Evolutionary conservation across 2,797 vertebrate species (phyloP).

Genomic region (Argya squamiceps): DNA sequence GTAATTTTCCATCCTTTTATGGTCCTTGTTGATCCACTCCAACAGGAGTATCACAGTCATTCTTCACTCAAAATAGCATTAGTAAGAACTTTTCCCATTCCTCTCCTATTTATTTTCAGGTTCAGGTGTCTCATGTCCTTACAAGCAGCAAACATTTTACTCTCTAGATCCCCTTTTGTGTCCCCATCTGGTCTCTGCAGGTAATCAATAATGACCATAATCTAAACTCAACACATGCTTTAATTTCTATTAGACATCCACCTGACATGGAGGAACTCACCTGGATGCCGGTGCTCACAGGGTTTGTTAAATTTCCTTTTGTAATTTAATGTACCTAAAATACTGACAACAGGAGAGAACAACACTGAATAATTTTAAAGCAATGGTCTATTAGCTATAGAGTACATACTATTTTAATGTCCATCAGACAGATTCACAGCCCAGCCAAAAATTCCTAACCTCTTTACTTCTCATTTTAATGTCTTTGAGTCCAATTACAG

Average conservation of each 20-base stretch:
- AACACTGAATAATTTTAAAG: background rate
- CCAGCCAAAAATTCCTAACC: background rate
- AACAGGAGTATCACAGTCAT: background rate
- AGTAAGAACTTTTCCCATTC: background rate
- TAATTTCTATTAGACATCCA: background rate
- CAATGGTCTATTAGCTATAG: background rate
- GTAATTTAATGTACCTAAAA: background rate
- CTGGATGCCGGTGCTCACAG: background rate
- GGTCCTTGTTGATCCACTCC: background rate
- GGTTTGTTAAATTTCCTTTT: background rate
- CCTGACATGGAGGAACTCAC: background rate
- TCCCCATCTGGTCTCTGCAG: background rate
- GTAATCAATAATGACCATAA: background rate
- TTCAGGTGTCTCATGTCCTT: background rate
- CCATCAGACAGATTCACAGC: background rate
- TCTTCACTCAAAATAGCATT: background rate
- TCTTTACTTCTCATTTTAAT: background rate
- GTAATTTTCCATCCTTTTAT: background rate
- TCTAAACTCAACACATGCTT: background rate
- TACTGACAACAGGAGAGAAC: background rate
- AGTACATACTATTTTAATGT: background rate
- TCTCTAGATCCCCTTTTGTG: background rate
- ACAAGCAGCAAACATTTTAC: background rate
- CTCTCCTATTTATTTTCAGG: background rate
- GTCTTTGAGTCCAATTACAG: background rate